Evolutionary conservation across 2,113 vertebrate genomes (phyloP), one percentile per base, ranked within the genome.

Genomic region (Tangachromis dhanisi): DNA sequence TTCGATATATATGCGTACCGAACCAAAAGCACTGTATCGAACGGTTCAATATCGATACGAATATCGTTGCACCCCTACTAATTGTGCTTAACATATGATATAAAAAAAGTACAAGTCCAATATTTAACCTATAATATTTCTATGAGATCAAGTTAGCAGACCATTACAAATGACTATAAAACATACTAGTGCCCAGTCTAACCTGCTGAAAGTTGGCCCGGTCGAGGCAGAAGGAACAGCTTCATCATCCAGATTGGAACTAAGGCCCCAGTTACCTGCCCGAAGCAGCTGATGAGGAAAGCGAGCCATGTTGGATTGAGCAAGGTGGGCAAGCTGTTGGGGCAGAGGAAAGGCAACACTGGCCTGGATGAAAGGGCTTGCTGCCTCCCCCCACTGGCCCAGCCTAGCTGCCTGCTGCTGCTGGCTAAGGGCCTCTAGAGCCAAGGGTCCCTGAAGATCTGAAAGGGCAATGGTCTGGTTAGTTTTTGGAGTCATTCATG

Each of bases 341-440:
- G 97, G 97, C 93, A 98, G 95, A 51, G 98, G 96, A 95, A 97
- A 98, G 16, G 98, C 95, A 80, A 98, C 95, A 49, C 96, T 89
- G 78, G 98, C 97, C 92, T 97, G 98, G 88, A 99, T 96, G 91
- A 96, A 99, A 89, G 98, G 97, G 10, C 97, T 97, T 13, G 97
- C 97, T 83, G 97, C 97, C 83, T 99, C 99, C 6, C 95, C 97
- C 99, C 98, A 99, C 91, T 98, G 99, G 91, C 98, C 97, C 54
- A 99, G 90, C 90, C 98, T 97, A 24, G 96, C 97, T 87, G 97
- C 97, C 96, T 96, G 96, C 92, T 96, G 71, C 83, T 95, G 95
- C 88, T 98, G 98, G 95, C 97, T 97, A 91, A 99, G 93, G 33
- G 97, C 97, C 94, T 99, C 99, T 86, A 99, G 95, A 88, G 98